These are phyloP conservation scores for Podabrus alpinus DNA, from an alignment of 2,888 invertebrate genomes.

Conservation along the genomic window DNA sequence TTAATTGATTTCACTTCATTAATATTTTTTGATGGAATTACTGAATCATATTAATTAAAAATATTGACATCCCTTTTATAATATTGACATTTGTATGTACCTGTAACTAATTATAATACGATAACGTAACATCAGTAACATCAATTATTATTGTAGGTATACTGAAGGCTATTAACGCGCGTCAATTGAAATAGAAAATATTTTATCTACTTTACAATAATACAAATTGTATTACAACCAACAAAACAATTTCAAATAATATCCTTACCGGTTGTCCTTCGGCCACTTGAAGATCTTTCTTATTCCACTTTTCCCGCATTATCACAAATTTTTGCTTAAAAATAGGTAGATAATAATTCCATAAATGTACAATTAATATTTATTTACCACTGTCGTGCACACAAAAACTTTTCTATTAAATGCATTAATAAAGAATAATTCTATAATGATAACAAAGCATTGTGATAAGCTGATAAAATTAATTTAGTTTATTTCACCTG, in stretches of 20 bases:
- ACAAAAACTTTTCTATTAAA: neutral
- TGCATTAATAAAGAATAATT: neutral
- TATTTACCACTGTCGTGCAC: neutral
- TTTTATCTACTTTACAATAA: neutral
- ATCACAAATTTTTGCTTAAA: slow-evolving; percentile 1
- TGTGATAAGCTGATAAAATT: neutral
- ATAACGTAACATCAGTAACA: neutral
- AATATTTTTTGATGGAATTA: neutral
- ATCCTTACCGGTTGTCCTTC: slow-evolving; percentile 30
- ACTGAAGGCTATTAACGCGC: neutral
- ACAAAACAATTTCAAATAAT: slow-evolving; percentile 3
- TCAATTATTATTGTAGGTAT: neutral
- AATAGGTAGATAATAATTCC: neutral
- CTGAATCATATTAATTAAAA: too few species aligned
- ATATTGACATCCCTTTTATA: neutral
- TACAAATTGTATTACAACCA: neutral
- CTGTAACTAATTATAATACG: neutral
- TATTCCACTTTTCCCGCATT: slow-evolving; percentile 34
- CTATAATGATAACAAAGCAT: neutral
- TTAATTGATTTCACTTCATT: neutral
- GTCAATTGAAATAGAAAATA: neutral
- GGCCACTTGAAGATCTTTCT: slow-evolving; percentile 18
- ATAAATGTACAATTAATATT: neutral
- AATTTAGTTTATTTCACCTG: neutral
- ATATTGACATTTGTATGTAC: neutral